A percentile compares a stretch with the other conserved stretches of the same genome.
phyloP scores from a whole-genome alignment of 2,113 vertebrate species.

The Zosterops pallidus region DNA sequence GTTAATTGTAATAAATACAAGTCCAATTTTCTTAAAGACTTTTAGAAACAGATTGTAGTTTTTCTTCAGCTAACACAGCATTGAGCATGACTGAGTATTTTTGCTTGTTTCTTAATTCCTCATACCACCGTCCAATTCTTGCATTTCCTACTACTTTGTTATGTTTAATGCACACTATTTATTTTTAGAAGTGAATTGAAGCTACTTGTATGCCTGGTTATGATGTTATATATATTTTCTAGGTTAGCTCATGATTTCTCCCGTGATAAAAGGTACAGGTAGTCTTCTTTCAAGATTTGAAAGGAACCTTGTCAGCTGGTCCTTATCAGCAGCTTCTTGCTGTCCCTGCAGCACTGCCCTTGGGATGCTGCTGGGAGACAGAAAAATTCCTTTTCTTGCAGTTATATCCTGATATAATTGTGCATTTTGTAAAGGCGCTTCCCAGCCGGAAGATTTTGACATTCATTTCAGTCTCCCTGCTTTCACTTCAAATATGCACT shows the following conservation, averaged over 20 bases:
- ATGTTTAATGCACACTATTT: neutral
- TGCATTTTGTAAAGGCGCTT: neutral
- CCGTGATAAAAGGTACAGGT: neutral
- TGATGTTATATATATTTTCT: neutral
- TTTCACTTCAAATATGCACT: neutral
- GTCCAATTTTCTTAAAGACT: neutral
- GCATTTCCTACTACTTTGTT: neutral
- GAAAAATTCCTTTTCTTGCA: neutral
- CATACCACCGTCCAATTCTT: neutral
- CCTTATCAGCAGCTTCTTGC: neutral
- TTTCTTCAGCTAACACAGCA: neutral
- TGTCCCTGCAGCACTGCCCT: neutral
- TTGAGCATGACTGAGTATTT: neutral
- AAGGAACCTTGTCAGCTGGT: neutral
- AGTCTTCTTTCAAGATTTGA: neutral
- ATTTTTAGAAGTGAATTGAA: neutral
- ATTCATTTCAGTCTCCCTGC: neutral
- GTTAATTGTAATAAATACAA: neutral
- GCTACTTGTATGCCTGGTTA: neutral
- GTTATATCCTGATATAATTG: neutral
- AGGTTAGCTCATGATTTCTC: neutral
- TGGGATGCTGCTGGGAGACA: neutral
- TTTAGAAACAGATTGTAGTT: neutral
- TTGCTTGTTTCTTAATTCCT: neutral
- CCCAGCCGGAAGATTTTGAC: neutral